Conservation (phyloP, 2,888 invertebrate genomes). For the Synergus umbraculus region DNA sequence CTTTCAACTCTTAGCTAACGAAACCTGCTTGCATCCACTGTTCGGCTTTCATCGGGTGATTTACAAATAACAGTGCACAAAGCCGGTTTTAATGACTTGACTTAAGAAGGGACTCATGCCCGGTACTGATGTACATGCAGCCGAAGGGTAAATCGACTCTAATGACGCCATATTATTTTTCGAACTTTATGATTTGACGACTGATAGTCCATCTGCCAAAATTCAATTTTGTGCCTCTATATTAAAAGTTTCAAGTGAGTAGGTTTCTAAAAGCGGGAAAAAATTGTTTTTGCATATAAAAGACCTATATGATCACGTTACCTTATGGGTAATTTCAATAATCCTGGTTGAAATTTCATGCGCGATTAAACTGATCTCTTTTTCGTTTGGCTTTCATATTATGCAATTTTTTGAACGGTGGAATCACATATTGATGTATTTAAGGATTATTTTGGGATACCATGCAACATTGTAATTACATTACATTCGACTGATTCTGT, state of each 20-base stretch:
- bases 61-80: slow-evolving; percentile 40
- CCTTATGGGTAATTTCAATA: neutral
- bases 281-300: neutral
- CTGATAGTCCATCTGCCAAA: neutral
- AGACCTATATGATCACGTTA: neutral
- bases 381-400: slow-evolving; percentile 13
- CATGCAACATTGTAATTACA: too few species aligned
- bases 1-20: slow-evolving; percentile 41
- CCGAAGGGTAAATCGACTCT: slow-evolving; percentile 2
- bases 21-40: slow-evolving; percentile 30
- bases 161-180: slow-evolving; percentile 21
- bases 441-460: neutral
- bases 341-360: slow-evolving; percentile 20
- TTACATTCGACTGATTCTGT: too few species aligned
- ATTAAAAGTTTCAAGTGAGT: neutral
- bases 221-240: neutral
- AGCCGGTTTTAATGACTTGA: slow-evolving; percentile 37
- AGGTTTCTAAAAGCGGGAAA: neutral
- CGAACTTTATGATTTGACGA: neutral
- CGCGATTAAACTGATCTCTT: neutral
- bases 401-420: slow-evolving; percentile 22
- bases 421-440: slow-evolving; percentile 1
- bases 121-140: slow-evolving; percentile 15
- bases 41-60: slow-evolving; percentile 33
- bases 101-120: slow-evolving; percentile 4